Base-by-base conservation (phyloP, 92 coral and sea anemone genomes). In the Zoanthus sansibaricus region DNA sequence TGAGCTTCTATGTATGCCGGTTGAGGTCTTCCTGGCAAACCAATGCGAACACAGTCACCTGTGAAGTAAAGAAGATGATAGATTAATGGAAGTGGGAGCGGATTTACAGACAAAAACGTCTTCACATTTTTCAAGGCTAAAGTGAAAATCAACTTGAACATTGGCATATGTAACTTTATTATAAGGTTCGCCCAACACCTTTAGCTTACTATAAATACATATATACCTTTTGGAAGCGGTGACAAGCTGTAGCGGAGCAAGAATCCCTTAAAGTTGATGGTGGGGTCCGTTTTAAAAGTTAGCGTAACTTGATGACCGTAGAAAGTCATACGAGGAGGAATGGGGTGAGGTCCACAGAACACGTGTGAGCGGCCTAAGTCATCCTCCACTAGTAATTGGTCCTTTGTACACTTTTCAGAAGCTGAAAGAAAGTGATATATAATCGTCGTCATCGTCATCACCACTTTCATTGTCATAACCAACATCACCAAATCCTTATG, bases 271-370 rank as follows among this genome's bases (percentile, higher is more conserved):
- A 66, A 67, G 85, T 66, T 80, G 48, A 45, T 21, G 21, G 72
- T 20, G 12, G 73, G 31, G 37, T 80, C 85, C 11, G 85, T 45
- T 20, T 37, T 66, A 66, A 80, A 80, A 18, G 85, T 42, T n/a
- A 80, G 75, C 46, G 66, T 66, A 55, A 80, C 75, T 56, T 80
- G 85, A 52, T 80, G 85, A 4, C 85, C 85, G 56, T 80, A 80
- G 25, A 80, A 80, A 11, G 85, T 64, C 61, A 80, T 80, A 21
- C 85, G 85, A 48, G 85, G 75, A 20, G 85, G 85, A 17, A 15
- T 7, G 15, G 59, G 31, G 21, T 11, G 47, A 1, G 31, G 56
- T 42, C 73, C 73, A 66, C 85, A 80, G 6, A 80, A 16, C 42
- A 46, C 16, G 21, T 20, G 59, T 7, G 85, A 64, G 21, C 75